A percentile compares a stretch with the other conserved stretches of the same genome.
phyloP scores from a whole-genome alignment of 2,888 invertebrate genomes.

The Ptycholaimellus sp. region DNA sequence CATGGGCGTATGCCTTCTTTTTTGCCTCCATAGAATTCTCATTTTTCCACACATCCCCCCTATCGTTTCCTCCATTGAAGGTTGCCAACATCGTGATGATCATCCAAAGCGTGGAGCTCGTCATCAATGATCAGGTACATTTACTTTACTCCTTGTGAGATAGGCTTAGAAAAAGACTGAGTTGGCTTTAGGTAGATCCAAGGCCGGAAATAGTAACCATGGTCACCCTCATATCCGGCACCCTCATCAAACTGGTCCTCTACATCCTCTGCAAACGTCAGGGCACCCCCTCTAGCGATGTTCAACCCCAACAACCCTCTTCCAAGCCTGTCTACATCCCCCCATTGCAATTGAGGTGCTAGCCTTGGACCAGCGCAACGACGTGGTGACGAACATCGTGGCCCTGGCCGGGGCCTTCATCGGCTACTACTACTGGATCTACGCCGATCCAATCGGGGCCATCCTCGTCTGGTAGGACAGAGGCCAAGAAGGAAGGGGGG shows the following conservation, averaged over 20 bases:
- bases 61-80: too few species aligned
- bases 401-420: conserved; percentile 27
- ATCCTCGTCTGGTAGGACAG: conserved; percentile 12
- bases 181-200: conserved; percentile 8
- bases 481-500: not conserved
- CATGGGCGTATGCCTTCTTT: conserved; percentile 27
- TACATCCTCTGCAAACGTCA: conserved; percentile 12
- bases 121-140: conserved; percentile 11
- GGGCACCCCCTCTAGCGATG: conserved; percentile 9
- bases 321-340: not conserved
- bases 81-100: conserved; percentile 22
- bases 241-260: conserved; percentile 11
- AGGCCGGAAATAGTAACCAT: conserved; percentile 11
- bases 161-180: not conserved
- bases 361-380: conserved; percentile 30
- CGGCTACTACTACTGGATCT: conserved; percentile 17
- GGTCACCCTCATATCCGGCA: conserved; percentile 11
- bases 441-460: conserved; percentile 28
- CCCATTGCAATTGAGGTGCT: conserved; percentile 12
- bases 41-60: too few species aligned
- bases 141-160: not conserved
- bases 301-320: not conserved
- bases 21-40: too few species aligned
- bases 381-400: conserved; percentile 28
- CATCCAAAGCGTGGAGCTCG: conserved; percentile 25